Evolutionary conservation across 2,113 vertebrate genomes (phyloP), one percentile per base, ranked within the genome.

Genomic region (Symphodus melops): DNA sequence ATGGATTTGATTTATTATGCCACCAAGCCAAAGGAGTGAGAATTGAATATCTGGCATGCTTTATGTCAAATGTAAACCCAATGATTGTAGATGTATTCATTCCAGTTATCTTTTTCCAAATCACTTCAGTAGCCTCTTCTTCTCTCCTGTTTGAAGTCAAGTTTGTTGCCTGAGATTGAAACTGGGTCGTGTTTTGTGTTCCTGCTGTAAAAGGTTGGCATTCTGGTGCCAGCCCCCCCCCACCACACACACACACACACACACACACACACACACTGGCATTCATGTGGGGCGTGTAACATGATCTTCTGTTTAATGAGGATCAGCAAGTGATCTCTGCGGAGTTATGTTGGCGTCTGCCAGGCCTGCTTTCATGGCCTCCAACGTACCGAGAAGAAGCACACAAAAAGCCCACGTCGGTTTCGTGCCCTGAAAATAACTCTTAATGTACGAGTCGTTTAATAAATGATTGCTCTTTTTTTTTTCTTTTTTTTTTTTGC

Each of bases 291-390:
- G 46, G n/a, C 21, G 0, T 76, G 84, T 81, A 90, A 90, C 77
- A 37, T 60, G 82, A 88, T 86, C 85, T 75, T 71, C 37, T 79
- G 70, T 84, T 86, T 75, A 87, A 81, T 84, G 57, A 75, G 75
- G 73, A 84, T 86, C 68, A 85, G 78, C 6, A 41, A 73, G 81
- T 63, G 73, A 79, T 79, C 81, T 79, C 81, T 85, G 61, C 61
- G 66, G 77, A 83, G 71, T 83, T 83, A 46, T 59, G 52, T 42
- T 84, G 77, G 75, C 83, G 73, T 76, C 72, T 62, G 56, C 71
- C 77, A 75, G 74, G 39, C 51, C 19, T 8, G 78, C 71, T 68
- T 62, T 74, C 69, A 58, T 25, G 20, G 51, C 28, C 25, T 52
- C 63, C 14, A 57, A 67, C 72, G 79, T 72, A 48, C 70, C n/a